phyloP scores from a whole-genome alignment of 2,888 invertebrate genomes.

The Mesorhabditis belari region DNA sequence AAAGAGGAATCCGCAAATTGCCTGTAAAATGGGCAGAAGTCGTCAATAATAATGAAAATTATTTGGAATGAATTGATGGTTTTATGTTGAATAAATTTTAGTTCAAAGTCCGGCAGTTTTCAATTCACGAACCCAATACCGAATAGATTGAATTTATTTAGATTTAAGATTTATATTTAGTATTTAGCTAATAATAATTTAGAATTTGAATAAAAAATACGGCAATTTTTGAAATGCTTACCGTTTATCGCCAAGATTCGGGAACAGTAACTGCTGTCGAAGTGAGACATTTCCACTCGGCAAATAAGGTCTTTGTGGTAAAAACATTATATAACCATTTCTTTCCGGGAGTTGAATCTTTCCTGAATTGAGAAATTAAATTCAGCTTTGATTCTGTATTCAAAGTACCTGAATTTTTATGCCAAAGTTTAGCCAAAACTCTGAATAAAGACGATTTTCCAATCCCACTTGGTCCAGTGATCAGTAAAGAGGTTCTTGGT shows the following conservation, averaged over 20 bases:
- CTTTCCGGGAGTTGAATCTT: slow-evolving; percentile 8
- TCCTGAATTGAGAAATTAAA: slow-evolving; percentile 3
- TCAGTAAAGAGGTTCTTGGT: slow-evolving; percentile 64
- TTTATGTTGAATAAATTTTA: no score
- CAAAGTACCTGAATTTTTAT: slow-evolving; percentile 59
- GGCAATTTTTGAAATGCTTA: background rate
- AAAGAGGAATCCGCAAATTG: no score
- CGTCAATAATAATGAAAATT: no score
- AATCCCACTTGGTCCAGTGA: slow-evolving; percentile 90
- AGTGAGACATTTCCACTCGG: slow-evolving; percentile 57
- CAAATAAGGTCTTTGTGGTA: slow-evolving; percentile 61
- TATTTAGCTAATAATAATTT: no score
- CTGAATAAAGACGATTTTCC: slow-evolving; percentile 83
- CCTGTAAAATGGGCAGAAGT: no score
- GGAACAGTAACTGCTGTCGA: slow-evolving; percentile 54
- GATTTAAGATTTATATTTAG: no score
- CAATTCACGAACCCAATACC: no score
- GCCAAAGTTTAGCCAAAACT: slow-evolving; percentile 87
- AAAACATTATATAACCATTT: slow-evolving; percentile 54
- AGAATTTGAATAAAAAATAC: no score
- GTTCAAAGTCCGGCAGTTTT: no score
- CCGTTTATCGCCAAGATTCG: background rate
- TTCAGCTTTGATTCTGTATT: background rate
- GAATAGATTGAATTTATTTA: no score
- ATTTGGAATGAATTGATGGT: no score